Conservation (phyloP, 2,113 vertebrate species). For the Paramormyrops kingsleyae region DNA sequence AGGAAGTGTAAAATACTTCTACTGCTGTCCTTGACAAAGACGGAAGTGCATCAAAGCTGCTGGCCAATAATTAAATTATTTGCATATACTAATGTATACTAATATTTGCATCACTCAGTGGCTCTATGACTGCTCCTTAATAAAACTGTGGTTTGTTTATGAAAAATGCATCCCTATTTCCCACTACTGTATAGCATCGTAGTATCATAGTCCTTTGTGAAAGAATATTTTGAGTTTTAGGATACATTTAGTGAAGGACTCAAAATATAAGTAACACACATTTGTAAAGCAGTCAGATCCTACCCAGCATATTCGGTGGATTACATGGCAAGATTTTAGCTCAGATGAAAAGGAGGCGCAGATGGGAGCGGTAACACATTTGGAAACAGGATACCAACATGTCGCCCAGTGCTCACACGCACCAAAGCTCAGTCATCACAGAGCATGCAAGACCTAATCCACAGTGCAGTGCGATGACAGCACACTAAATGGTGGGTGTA, state of each 20-base stretch:
- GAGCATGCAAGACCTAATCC: neutral
- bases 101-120: neutral
- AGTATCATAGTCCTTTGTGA: neutral
- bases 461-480: neutral
- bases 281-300: neutral
- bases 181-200: neutral
- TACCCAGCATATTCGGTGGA: neutral
- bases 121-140: neutral
- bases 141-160: neutral
- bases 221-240: neutral
- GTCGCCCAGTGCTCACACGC: neutral
- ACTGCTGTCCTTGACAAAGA: neutral
- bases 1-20: neutral
- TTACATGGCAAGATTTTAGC: neutral
- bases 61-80: neutral
- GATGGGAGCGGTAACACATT: constrained; percentile 8
- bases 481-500: neutral
- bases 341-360: neutral
- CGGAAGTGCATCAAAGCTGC: neutral
- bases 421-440: neutral
- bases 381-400: neutral
- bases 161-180: neutral
- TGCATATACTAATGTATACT: neutral
- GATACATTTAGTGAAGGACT: neutral
- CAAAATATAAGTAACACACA: neutral